These are phyloP conservation scores for Galeruca laticollis DNA, from an alignment of 2,888 invertebrate genomes.

Conservation along the genomic window DNA sequence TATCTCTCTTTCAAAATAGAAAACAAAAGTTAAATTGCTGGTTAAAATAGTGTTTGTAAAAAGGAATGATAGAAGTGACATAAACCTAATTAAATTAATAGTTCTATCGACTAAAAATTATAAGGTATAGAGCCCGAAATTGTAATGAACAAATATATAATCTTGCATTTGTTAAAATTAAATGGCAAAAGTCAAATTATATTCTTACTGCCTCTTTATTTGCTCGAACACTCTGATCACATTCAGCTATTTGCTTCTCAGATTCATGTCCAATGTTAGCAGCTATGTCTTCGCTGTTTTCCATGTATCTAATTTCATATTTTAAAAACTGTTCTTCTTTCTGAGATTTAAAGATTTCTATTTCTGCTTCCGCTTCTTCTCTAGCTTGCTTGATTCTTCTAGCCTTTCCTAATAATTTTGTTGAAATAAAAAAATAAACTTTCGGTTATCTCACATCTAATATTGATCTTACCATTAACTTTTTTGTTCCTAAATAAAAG, in stretches of 20 bases:
- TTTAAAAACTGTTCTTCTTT: constrained; percentile 62
- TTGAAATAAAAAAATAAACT: not conserved
- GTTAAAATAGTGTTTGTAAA: too few species aligned
- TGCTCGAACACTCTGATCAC: constrained; percentile 56
- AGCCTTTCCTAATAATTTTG: constrained; percentile 59
- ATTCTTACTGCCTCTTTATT: constrained; percentile 60
- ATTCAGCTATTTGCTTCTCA: constrained; percentile 55
- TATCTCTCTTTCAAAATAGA: too few species aligned
- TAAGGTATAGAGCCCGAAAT: too few species aligned
- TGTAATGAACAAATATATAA: not conserved
- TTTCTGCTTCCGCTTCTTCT: constrained; percentile 64
- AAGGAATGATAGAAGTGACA: too few species aligned
- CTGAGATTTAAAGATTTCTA: constrained; percentile 63
- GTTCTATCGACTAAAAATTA: too few species aligned
- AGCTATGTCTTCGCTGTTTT: constrained; percentile 62
- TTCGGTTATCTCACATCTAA: too few species aligned
- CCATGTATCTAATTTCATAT: constrained; percentile 63
- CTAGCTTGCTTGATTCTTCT: constrained; percentile 64
- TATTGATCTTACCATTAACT: too few species aligned
- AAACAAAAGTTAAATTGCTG: too few species aligned
- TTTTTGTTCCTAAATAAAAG: too few species aligned
- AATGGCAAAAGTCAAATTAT: not conserved
- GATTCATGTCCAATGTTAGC: constrained; percentile 64
- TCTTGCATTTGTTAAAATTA: not conserved
- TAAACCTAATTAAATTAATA: too few species aligned